Percentiles rank a stretch among this genome's conserved stretches.
These are phyloP conservation scores for Drosophila cardini DNA, from an alignment of 1,140 invertebrate species.

Conservation along the genomic window DNA sequence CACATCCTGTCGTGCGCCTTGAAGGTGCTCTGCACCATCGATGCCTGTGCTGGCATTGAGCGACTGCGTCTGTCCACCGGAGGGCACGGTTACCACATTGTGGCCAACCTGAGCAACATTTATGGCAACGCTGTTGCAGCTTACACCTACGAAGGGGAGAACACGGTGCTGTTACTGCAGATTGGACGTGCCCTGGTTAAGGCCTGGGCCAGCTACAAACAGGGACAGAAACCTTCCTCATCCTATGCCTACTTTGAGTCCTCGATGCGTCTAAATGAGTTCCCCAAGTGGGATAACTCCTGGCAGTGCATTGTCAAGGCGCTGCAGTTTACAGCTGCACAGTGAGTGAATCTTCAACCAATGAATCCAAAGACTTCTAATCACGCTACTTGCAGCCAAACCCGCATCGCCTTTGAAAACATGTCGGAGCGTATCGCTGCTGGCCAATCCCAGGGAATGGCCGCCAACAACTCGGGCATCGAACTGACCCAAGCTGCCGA, in stretches of 20 bases:
- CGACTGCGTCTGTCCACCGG: conserved; percentile 93
- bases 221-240: conserved; percentile 86
- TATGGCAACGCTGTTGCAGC: conserved; percentile 94
- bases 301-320: conserved; percentile 88
- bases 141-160: conserved; percentile 98
- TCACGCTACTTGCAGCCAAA: conserved; percentile 89
- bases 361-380: too few species aligned
- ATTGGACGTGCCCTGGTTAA: conserved; percentile 93
- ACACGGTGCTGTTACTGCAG: conserved; percentile 96
- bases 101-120: conserved; percentile 92
- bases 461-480: conserved; percentile 94
- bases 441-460: conserved; percentile 89
- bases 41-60: conserved; percentile 91
- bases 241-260: conserved; percentile 88
- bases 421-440: conserved; percentile 88
- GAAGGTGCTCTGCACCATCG: conserved; percentile 94
- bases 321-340: conserved; percentile 89
- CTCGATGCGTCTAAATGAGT: conserved; percentile 79
- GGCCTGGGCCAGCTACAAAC: conserved; percentile 87
- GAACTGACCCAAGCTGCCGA: conserved; percentile 91
- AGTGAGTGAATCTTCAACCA: conserved; percentile 87
- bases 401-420: conserved; percentile 88
- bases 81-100: conserved; percentile 96
- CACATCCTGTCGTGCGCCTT: conserved; percentile 96
- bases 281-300: conserved; percentile 87